A percentile compares a stretch with the other conserved stretches of the same genome.
Conservation (phyloP, 1,140 invertebrate genomes). For the Drosophila yakuba region DNA sequence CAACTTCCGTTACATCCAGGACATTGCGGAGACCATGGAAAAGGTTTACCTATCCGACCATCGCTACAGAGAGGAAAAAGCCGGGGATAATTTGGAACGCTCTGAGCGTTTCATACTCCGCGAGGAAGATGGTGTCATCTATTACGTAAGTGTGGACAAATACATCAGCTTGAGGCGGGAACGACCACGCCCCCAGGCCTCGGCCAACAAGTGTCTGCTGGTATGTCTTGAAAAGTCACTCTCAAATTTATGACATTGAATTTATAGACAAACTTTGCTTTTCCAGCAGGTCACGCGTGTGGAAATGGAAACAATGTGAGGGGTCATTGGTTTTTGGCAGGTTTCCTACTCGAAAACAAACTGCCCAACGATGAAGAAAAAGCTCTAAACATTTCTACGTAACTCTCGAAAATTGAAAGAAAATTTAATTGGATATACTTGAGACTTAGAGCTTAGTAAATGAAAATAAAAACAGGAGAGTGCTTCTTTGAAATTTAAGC, state of each 20-base stretch:
- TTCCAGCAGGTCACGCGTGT: constrained; percentile 15
- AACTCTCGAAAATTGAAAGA: background rate
- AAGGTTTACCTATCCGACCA: constrained; percentile 37
- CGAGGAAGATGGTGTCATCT: background rate
- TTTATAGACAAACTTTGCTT: constrained; percentile 1
- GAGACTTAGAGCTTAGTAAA: background rate
- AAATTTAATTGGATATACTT: background rate
- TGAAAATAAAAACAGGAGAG: background rate
- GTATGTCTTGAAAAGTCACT: constrained; percentile 18
- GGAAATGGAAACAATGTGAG: background rate
- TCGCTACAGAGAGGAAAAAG: constrained; percentile 53
- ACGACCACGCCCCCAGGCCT: constrained; percentile 16
- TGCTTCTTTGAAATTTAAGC: too few species aligned
- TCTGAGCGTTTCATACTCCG: constrained; percentile 25
- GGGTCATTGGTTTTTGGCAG: background rate
- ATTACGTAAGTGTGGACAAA: constrained; percentile 27
- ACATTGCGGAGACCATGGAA: accelerated
- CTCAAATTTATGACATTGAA: constrained; percentile 12
- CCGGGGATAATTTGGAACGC: constrained; percentile 24
- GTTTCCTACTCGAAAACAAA: constrained; percentile 3
- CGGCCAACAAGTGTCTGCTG: constrained; percentile 33
- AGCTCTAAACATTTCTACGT: background rate
- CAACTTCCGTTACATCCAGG: constrained; percentile 32
- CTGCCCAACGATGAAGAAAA: constrained; percentile 2
- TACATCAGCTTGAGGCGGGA: constrained; percentile 48